phyloP scores from a whole-genome alignment of 92 coral and sea anemone genomes.

The Parazoanthus swiftii region DNA sequence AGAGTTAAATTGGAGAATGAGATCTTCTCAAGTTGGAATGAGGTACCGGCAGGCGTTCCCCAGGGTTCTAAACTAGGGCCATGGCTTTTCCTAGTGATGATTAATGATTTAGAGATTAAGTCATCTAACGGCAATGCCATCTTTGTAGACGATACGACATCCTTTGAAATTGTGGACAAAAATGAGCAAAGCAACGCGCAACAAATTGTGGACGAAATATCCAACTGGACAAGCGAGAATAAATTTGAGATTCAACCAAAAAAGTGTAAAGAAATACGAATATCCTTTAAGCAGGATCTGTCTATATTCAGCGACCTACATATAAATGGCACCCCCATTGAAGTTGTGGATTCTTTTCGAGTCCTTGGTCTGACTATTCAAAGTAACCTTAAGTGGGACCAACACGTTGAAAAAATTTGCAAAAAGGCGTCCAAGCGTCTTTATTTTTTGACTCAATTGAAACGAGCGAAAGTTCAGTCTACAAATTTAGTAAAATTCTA shows the following conservation, averaged over 20 bases:
- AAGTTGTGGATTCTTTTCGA: not conserved
- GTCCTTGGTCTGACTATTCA: slow-evolving; percentile 11
- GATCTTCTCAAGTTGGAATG: slow-evolving; percentile 16
- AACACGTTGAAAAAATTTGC: not conserved
- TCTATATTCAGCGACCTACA: too few relatives aligned
- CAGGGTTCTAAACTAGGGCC: slow-evolving; percentile 29
- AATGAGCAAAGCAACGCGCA: not conserved
- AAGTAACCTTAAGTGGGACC: slow-evolving; percentile 26
- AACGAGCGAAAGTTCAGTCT: too few relatives aligned
- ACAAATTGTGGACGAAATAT: slow-evolving; percentile 4
- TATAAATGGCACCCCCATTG: not conserved
- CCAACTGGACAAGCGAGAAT: not conserved
- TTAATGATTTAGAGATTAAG: slow-evolving; percentile 20
- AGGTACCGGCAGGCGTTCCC: slow-evolving; percentile 28
- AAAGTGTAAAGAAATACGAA: not conserved
- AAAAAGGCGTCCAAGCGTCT: too few relatives aligned
- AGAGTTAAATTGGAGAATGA: slow-evolving; percentile 6
- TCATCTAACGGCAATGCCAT: not conserved
- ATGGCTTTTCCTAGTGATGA: slow-evolving; percentile 34
- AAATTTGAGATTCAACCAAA: not conserved
- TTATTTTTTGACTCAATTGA: too few relatives aligned
- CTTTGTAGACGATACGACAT: slow-evolving; percentile 8
- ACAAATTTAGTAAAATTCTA: too few relatives aligned
- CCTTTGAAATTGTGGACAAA: slow-evolving; percentile 5
- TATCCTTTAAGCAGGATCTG: too few relatives aligned